phyloP scores from a whole-genome alignment of 2,888 invertebrate species.

The Laspeyria flexula region DNA sequence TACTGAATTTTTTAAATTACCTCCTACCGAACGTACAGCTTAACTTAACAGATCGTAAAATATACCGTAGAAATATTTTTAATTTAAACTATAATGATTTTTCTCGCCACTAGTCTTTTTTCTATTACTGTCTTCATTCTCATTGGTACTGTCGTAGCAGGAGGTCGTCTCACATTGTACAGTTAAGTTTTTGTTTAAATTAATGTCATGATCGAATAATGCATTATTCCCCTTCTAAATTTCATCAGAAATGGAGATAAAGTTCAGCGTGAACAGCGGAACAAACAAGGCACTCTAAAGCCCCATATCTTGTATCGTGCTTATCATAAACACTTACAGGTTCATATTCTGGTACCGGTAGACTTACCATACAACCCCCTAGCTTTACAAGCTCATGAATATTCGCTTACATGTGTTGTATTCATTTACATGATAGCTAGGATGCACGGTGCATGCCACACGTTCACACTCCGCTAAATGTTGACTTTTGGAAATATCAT shows the following conservation, averaged over 20 bases:
- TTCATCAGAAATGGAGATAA: background rate
- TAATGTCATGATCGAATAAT: too few relatives aligned
- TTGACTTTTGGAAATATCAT: constrained; percentile 49
- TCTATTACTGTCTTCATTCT: too few relatives aligned
- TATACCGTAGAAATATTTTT: too few relatives aligned
- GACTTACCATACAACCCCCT: constrained; percentile 42
- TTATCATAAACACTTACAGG: constrained; percentile 5
- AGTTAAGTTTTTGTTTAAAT: too few relatives aligned
- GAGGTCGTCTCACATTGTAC: too few relatives aligned
- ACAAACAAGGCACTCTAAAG: background rate
- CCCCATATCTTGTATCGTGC: background rate
- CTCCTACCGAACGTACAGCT: too few relatives aligned
- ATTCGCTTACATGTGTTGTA: constrained; percentile 69
- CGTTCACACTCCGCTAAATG: constrained; percentile 43
- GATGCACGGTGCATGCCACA: constrained; percentile 52
- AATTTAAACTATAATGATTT: too few relatives aligned
- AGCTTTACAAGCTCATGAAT: constrained; percentile 66
- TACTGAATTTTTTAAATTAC: too few relatives aligned
- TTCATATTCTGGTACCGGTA: constrained; percentile 31
- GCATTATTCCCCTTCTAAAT: background rate
- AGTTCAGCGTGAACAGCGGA: background rate
- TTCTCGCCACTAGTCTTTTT: too few relatives aligned
- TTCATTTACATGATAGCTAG: constrained; percentile 70
- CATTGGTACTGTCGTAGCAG: too few relatives aligned
- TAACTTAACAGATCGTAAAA: too few relatives aligned